A percentile compares a stretch with the other conserved stretches of the same genome.
Conservation (phyloP, 2,888 invertebrate genomes). For the Drosophila neoperkinsi region DNA sequence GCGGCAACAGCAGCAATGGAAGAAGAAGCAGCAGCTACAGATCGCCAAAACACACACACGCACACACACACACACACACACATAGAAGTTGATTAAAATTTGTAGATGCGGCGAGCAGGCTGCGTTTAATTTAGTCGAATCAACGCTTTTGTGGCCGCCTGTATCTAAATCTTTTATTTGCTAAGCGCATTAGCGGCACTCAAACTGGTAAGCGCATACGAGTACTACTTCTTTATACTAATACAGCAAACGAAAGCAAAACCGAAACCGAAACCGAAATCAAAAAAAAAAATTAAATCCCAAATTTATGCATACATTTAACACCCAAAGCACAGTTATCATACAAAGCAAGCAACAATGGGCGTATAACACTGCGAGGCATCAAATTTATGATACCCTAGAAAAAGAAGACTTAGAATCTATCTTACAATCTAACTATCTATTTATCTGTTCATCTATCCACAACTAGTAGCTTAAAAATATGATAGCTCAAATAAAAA, state of each 20-base stretch:
- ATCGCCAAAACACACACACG: background rate
- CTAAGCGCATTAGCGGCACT: slow-evolving; percentile 57
- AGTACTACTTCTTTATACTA: background rate
- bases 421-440: background rate
- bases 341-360: slow-evolving; percentile 13
- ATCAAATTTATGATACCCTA: slow-evolving; percentile 13
- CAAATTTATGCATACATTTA: slow-evolving; percentile 1
- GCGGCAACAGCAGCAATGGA: slow-evolving; percentile 23
- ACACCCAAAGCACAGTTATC: slow-evolving; percentile 58
- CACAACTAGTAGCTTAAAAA: background rate
- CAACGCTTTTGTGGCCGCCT: slow-evolving; percentile 62
- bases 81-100: slow-evolving; percentile 69
- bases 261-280: slow-evolving; percentile 55
- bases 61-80: background rate
- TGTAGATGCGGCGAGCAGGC: slow-evolving; percentile 46
- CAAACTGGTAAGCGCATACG: slow-evolving; percentile 55
- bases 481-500: background rate
- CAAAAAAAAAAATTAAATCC: background rate
- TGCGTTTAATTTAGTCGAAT: slow-evolving; percentile 74
- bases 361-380: background rate
- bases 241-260: slow-evolving; percentile 54
- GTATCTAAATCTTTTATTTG: slow-evolving; percentile 62
- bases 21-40: slow-evolving; percentile 12
- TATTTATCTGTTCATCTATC: background rate
- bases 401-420: background rate